These are phyloP conservation scores for Steromphala cineraria DNA, from an alignment of 2,888 invertebrate species.

Conservation along the genomic window DNA sequence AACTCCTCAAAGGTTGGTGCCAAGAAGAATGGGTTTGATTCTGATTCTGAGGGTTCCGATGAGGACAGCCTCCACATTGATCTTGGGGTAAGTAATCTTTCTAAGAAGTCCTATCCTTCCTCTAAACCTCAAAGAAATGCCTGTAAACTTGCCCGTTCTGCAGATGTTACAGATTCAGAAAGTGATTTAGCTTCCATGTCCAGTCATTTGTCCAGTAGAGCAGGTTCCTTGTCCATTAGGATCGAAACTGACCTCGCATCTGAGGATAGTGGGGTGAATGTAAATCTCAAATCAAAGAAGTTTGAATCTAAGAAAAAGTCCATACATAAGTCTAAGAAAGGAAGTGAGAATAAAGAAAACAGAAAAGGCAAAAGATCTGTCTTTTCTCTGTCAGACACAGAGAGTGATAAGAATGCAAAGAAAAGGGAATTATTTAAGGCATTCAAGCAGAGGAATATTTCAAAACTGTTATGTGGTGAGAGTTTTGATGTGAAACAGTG, in stretches of 20 bases:
- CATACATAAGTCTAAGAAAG: not conserved
- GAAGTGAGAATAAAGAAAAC: not conserved
- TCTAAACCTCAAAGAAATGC: not conserved
- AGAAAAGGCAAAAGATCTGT: not conserved
- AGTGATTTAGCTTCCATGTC: not conserved
- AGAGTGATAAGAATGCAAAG: not conserved
- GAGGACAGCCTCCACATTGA: not conserved
- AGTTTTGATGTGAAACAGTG: not conserved
- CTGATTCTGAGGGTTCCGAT: not conserved
- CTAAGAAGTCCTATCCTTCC: not conserved
- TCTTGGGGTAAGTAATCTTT: not conserved
- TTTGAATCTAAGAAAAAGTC: not conserved
- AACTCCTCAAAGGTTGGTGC: too few species aligned
- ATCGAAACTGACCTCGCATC: not conserved
- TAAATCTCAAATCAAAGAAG: not conserved
- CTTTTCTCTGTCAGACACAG: not conserved
- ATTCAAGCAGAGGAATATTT: not conserved
- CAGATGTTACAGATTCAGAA: too few species aligned
- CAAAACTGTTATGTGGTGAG: not conserved
- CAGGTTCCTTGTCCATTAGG: not conserved
- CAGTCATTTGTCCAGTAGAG: not conserved
- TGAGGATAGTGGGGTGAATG: not conserved
- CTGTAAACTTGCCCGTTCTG: too few species aligned
- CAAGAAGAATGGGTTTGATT: too few species aligned
- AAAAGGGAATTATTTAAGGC: not conserved